Evolutionary conservation across 1,140 invertebrate species (phyloP), one percentile per base, ranked within the genome.

Genomic region (Myzus persicae): DNA sequence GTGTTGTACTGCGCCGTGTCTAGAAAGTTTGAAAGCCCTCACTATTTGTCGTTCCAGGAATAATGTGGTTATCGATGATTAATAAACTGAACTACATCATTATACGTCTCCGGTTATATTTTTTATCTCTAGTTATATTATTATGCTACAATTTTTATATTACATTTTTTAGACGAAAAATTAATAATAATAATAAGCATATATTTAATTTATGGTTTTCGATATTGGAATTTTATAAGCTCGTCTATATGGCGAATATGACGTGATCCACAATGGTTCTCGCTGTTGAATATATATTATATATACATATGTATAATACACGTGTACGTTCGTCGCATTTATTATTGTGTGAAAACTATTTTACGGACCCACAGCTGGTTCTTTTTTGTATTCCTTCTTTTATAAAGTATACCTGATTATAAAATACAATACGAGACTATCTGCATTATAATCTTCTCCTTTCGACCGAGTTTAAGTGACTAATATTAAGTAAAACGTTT

Each of bases 341-440:
- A 11, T n/a, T 67, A 67, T 67, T 67, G 59, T 67, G 59, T 67
- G 31, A 67, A 67, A 85, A 85, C 40, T 3, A 42, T 85, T 85
- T 85, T 42, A 44, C 84, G 84, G 84, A 31, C 40, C 42, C 40
- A 85, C 84, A 85, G 84, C 84, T 85, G 84, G 40, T 85, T 82
- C 76, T n/a, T 82, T 82, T 38, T 82, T 82, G 81, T 82, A 38
- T 40, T 82, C 2, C 38, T 22, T 38, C 38, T 38, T 82, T 36
- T 9, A 82, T 82, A 31, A 67, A 67, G 31, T 67, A 67, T 67
- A 14, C 59, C 59, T n/a, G 59, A 67, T 67, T n/a, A 67, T 67
- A 67, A 81, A 81, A 38, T 38, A 81, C 76, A 81, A 81, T 81
- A 38, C 76, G 7, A 20, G 36, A 38, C 6, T 81, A 18, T 81